Base-by-base conservation (phyloP, 2,113 vertebrate genomes). In the Naja naja region DNA sequence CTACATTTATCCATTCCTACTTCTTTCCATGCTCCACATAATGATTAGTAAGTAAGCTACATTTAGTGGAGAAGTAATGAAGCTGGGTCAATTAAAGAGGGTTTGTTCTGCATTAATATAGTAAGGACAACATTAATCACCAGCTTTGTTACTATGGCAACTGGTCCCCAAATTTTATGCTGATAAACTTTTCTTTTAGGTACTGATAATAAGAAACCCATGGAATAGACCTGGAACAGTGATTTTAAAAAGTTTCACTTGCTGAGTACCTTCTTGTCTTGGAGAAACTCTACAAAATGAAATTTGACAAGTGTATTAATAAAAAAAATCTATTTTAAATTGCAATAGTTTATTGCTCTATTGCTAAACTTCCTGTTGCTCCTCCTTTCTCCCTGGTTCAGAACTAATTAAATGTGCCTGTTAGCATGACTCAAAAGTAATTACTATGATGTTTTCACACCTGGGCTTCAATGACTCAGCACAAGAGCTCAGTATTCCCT, bases 361-460 rank as follows among this genome's bases (percentile, higher is more conserved):
- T 39, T 81, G 34, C 8, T 81, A 43, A 81, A 81, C 7, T 81
- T 39, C 93, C 74, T n/a, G 69, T 49, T 16, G 1, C 92, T 27
- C 25, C 1, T 90, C 11, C 39, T 89, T 10, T 4, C 69, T 39
- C 20, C 20, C 88, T 85, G 87, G 3, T 23, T 53, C 53, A 55
- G 92, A 93, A 53, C 27, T 93, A 93, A 25, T 74, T 88, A 74
- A 0, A 0, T 6, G 90, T 90, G 34, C 25, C 39, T 90, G 55
- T 87, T 53, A 14, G 30, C 60, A 93, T 93, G 60, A 85, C 90
- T 55, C 52, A 85, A 43, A 74, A 56, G 81, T 88, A 88, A 91
- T 93, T 90, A 88, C 64, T 30, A 58, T 0, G 0, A 92, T 39
- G 89, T 94, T 95, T 96, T 93, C 92, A 85, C 60, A 91, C 93